These are phyloP conservation scores for Astatotilapia flaviijosephi DNA, from an alignment of 2,113 vertebrate species.

Conservation along the genomic window DNA sequence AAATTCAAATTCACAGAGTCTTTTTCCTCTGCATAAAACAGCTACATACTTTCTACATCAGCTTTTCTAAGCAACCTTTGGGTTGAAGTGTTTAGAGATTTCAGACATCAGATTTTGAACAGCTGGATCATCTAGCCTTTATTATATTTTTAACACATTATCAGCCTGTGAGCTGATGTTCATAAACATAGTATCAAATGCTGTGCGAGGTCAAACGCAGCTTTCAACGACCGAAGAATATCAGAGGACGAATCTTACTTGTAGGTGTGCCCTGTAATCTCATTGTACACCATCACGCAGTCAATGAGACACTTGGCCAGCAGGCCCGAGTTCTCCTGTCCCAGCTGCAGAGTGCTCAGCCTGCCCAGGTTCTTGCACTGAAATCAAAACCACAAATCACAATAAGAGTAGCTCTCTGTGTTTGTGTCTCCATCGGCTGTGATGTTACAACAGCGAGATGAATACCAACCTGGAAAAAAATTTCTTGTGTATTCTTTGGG, in stretches of 20 bases:
- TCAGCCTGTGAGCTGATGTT: background rate
- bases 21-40: background rate
- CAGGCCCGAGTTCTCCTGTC: conserved; percentile 94
- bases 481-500: conserved; percentile 92
- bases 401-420: background rate
- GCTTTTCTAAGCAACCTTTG: background rate
- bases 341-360: conserved; percentile 92
- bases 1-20: background rate
- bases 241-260: conserved; percentile 73
- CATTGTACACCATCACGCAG: conserved; percentile 96
- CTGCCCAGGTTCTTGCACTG: conserved; percentile 97
- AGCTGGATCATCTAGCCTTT: background rate
- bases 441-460: background rate
- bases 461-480: conserved; percentile 88
- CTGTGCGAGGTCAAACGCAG: background rate
- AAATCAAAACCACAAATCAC: background rate
- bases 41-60: background rate
- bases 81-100: background rate
- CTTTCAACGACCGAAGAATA: background rate
- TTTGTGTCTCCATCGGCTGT: background rate
- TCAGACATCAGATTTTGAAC: background rate
- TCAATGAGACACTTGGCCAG: conserved; percentile 98
- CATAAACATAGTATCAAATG: background rate
- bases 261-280: conserved; percentile 95
- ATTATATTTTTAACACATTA: background rate